Conservation (phyloP, 2,797 vertebrate genomes). For the Acestrorhynchus altus region DNA sequence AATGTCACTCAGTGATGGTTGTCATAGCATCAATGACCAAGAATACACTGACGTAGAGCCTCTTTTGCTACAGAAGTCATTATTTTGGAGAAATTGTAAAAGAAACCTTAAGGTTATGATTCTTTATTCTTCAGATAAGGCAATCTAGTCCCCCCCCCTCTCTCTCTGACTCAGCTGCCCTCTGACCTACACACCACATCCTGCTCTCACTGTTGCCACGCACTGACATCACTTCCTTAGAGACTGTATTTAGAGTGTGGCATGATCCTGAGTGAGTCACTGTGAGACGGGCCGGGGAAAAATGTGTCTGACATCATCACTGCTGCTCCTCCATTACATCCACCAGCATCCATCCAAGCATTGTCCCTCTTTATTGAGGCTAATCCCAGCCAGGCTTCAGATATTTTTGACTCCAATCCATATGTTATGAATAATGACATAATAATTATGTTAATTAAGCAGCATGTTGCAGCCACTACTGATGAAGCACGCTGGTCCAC, state of each 20-base stretch:
- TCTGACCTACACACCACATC: slow-evolving; percentile 40
- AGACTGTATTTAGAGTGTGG: slow-evolving; percentile 48
- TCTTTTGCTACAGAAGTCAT: not conserved
- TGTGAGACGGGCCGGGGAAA: slow-evolving; percentile 23
- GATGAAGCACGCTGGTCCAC: too few species aligned
- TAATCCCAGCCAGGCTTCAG: not conserved
- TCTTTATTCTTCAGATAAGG: slow-evolving; percentile 17
- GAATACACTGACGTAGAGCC: not conserved
- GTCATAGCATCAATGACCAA: too few species aligned
- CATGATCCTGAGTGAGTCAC: slow-evolving; percentile 48
- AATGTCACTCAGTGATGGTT: too few species aligned
- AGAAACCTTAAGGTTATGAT: not conserved
- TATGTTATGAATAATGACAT: too few species aligned
- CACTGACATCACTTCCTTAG: slow-evolving; percentile 55
- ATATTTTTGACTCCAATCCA: too few species aligned
- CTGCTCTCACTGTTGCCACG: slow-evolving; percentile 15
- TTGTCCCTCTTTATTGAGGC: not conserved
- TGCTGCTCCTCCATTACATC: not conserved
- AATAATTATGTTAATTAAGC: too few species aligned
- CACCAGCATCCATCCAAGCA: not conserved
- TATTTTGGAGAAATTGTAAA: not conserved
- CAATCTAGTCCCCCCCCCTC: not conserved
- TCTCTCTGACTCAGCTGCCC: slow-evolving; percentile 21
- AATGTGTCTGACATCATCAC: slow-evolving; percentile 50
- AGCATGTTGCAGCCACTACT: too few species aligned